Conservation (phyloP, 2,888 invertebrate genomes). For the Ectemnius cavifrons region DNA sequence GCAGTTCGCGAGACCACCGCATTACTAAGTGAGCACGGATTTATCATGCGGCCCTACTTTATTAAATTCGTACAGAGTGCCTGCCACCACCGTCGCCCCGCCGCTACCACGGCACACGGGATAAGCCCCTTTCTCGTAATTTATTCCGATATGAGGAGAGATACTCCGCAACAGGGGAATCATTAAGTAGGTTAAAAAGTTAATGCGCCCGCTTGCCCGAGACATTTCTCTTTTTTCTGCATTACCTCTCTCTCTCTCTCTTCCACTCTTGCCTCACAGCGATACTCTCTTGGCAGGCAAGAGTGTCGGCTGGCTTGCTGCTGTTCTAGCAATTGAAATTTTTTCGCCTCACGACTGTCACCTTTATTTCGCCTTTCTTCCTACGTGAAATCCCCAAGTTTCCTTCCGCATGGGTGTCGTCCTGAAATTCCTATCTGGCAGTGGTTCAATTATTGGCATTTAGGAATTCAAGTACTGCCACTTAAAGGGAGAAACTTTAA, state of each 20-base stretch:
- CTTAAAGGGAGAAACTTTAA: too few species aligned
- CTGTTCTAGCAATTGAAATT: slow-evolving; percentile 2
- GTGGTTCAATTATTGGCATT: too few species aligned
- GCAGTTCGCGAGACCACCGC: slow-evolving; percentile 46
- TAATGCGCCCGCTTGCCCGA: slow-evolving; percentile 31
- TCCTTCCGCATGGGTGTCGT: too few species aligned
- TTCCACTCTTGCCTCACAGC: not conserved
- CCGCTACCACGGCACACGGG: slow-evolving; percentile 16
- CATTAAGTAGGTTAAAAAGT: slow-evolving; percentile 44
- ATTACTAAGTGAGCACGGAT: slow-evolving; percentile 68
- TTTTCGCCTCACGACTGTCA: slow-evolving; percentile 15
- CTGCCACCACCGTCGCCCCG: slow-evolving; percentile 11
- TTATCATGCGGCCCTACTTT: slow-evolving; percentile 68
- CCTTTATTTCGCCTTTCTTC: slow-evolving; percentile 1
- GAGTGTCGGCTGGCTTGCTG: too few species aligned
- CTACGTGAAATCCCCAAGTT: too few species aligned
- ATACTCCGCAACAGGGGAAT: slow-evolving; percentile 34
- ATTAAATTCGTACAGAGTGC: slow-evolving; percentile 63
- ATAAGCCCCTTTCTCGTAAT: slow-evolving; percentile 51
- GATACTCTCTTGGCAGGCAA: not conserved
- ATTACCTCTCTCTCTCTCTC: not conserved
- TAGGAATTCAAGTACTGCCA: too few species aligned
- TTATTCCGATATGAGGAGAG: slow-evolving; percentile 46
- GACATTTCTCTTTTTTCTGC: slow-evolving; percentile 26
- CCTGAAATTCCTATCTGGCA: too few species aligned